Evolutionary conservation across 2,797 vertebrate genomes (phyloP), one percentile per base, ranked within the genome.

Genomic region (Galago senegalensis): DNA sequence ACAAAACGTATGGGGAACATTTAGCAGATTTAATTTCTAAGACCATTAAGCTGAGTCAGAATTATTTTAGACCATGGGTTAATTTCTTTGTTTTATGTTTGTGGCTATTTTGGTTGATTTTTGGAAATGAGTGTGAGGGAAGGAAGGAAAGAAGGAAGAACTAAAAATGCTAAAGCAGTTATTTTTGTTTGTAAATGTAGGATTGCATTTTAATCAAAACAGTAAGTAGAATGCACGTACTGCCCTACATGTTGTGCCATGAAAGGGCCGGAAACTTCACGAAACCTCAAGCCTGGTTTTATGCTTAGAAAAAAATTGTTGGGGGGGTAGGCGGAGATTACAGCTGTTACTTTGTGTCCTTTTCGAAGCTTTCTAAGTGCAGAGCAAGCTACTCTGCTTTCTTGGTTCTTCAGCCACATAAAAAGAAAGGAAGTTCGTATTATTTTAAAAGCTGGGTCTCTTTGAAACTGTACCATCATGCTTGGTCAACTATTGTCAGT

Each of bases 161-260:
- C 2, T 81, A 40, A 83, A 87, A 85, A 67, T 84, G 77, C 2
- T 49, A 25, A 97, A 92, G 86, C 13, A 89, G 46, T 92, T 87
- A 87, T 75, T 79, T 96, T 88, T 95, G n/a, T 46, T 89, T 72
- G n/a, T 75, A 88, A 86, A 84, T 81, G 37, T 73, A 87, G 16
- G 18, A 76, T 49, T 92, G 9, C 9, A 81, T 80, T 89, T 96
- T 93, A 93, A 77, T 93, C 13, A 95, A 86, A 92, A 95, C 43
- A 94, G 8, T 58, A 46, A 87, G 7, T 73, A 87, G 43, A 81
- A 94, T 43, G 25, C 6, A 86, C 75, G 13, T 29, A 60, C 13
- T 79, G 3, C 58, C 16, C 11, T 84, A 25, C 23, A 23, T 70
- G 16, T 43, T 82, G 49, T 25, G 16, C 58, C 60, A 10, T 34